Conservation (phyloP, 2,888 invertebrate species). For the Pimpla rufipes region DNA sequence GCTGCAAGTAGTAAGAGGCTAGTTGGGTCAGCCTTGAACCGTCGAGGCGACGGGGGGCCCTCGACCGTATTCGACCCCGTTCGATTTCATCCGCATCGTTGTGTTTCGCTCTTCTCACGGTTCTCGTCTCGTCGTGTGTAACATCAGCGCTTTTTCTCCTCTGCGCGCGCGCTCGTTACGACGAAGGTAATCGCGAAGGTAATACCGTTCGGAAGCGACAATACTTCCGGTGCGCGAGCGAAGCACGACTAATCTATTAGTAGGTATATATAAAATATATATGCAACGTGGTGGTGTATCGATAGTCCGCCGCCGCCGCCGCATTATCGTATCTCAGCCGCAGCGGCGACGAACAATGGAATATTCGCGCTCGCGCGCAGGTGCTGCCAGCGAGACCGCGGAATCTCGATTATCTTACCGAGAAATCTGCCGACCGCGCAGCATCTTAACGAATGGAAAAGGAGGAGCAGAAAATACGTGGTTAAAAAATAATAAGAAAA, state of each 20-base stretch:
- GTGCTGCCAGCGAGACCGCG: slow-evolving; percentile 70
- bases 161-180: not conserved
- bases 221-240: slow-evolving; percentile 19
- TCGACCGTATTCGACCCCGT: not conserved
- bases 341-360: slow-evolving; percentile 59
- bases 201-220: slow-evolving; percentile 20
- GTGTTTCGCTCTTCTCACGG: not conserved
- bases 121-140: slow-evolving; percentile 6
- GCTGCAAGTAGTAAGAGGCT: slow-evolving; percentile 72
- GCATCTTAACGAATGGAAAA: slow-evolving; percentile 78
- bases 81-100: not conserved
- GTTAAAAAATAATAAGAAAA: too few relatives aligned
- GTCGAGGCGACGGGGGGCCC: not conserved
- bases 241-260: not conserved
- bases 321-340: slow-evolving; percentile 47
- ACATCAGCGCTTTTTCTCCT: not conserved
- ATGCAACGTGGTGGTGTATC: not conserved
- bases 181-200: slow-evolving; percentile 18
- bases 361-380: slow-evolving; percentile 60
- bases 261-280: not conserved
- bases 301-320: slow-evolving; percentile 56
- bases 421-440: slow-evolving; percentile 77
- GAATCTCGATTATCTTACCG: slow-evolving; percentile 75
- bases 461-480: slow-evolving; percentile 67
- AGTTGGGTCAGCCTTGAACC: slow-evolving; percentile 73